Conservation (phyloP, 1,140 invertebrate genomes). For the Pollicipes pollicipes region DNA sequence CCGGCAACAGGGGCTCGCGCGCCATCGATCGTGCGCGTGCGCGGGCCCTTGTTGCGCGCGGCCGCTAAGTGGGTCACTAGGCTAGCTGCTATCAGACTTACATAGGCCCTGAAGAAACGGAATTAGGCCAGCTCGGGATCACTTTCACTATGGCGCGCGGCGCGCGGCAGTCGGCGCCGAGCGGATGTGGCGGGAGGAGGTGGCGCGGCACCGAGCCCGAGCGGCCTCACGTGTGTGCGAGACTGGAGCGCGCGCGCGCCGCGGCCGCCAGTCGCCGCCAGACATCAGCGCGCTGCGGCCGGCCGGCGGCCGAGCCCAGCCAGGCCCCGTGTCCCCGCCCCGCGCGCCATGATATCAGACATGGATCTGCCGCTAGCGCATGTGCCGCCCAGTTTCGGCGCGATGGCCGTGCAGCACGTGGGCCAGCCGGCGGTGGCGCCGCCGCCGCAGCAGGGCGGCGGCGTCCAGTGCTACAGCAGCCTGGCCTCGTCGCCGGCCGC, state of each 20-base stretch:
- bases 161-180: too few relatives aligned
- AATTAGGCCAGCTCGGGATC: background rate
- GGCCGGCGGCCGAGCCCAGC: too few relatives aligned
- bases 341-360: background rate
- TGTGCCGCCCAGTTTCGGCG: background rate
- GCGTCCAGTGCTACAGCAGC: background rate
- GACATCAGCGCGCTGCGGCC: too few relatives aligned
- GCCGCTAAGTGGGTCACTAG: background rate
- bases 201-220: background rate
- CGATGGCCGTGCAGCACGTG: background rate
- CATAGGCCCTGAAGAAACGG: background rate
- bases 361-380: background rate
- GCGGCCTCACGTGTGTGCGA: too few relatives aligned
- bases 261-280: too few relatives aligned
- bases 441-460: too few relatives aligned
- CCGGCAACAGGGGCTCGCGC: background rate
- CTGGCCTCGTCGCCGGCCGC: background rate
- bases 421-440: too few relatives aligned
- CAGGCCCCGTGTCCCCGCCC: too few relatives aligned
- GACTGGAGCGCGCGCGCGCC: too few relatives aligned
- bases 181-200: background rate
- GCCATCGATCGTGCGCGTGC: background rate
- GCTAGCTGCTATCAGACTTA: background rate
- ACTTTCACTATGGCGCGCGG: background rate
- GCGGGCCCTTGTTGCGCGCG: background rate